phyloP scores from a whole-genome alignment of 2,797 vertebrate genomes.

The Sebastes ruberrimus region DNA sequence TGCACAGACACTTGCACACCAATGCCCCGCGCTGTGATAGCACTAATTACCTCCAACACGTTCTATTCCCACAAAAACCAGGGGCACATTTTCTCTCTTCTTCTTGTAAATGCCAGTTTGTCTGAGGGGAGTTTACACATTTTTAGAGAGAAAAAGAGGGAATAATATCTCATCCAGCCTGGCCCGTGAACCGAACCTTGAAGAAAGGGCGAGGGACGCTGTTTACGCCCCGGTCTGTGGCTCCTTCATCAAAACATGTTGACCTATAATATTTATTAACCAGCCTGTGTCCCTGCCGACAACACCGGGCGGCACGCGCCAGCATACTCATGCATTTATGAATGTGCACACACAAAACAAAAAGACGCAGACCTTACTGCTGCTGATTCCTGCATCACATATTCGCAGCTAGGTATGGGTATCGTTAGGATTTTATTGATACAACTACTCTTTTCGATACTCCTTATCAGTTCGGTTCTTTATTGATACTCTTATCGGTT shows the following conservation, averaged over 20 bases:
- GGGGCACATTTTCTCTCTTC: constrained; percentile 48
- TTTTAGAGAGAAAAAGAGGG: constrained; percentile 49
- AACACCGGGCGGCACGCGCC: constrained; percentile 28
- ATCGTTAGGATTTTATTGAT: too few relatives aligned
- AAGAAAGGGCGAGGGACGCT: constrained; percentile 47
- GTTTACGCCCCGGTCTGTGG: constrained; percentile 55
- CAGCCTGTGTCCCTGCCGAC: constrained; percentile 59
- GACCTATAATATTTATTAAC: constrained; percentile 79
- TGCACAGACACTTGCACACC: constrained; percentile 15
- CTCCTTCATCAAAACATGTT: constrained; percentile 75
- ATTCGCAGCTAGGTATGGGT: background rate
- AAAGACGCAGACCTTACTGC: constrained; percentile 1
- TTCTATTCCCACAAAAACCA: constrained; percentile 64
- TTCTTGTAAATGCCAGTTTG: constrained; percentile 70
- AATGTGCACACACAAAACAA: constrained; percentile 51
- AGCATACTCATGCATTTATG: constrained; percentile 66
- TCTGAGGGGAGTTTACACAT: constrained; percentile 61
- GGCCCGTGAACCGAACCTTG: constrained; percentile 53
- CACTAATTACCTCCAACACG: constrained; percentile 72
- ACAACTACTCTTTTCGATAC: too few relatives aligned
- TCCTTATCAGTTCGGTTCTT: too few relatives aligned
- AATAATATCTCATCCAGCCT: constrained; percentile 59
- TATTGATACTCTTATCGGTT: rapidly evolving
- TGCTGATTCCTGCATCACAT: constrained; percentile 38
- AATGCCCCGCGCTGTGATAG: constrained; percentile 55